Evolutionary conservation across 2,113 vertebrate species (phyloP), one percentile per base, ranked within the genome.

Genomic region (Cichladusa arquata): DNA sequence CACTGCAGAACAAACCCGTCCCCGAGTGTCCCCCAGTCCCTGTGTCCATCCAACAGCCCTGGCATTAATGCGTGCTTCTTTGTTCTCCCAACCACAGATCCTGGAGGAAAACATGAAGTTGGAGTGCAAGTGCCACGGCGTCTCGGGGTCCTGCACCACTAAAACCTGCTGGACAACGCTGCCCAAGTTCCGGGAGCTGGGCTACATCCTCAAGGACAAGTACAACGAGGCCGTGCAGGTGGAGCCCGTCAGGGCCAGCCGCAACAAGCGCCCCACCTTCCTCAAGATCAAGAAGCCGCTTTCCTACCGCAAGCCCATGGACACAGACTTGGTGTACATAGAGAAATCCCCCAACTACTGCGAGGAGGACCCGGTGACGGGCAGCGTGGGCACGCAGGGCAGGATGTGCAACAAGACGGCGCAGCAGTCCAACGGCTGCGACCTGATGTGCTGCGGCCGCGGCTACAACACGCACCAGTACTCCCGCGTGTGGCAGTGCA

Each of bases 391-490:
- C 4, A 99, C 99, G 0, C 99, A 99, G 93, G 99, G 99, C 33
- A 97, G 99, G 26, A 98, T 99, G 96, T 99, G 99, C 96, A 99
- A 99, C 98, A 99, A 99, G 98, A 99, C 99, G 1, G 98, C 98
- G n/a, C 99, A 98, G 65, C 99, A 99, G 96, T 98, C 98, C 92
- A 99, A 98, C 0, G 98, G 99, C 96, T 99, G 99, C 2, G 99
- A 99, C 93, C 96, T 99, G 88, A 99, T 99, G 99, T 99, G 99
- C 98, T 99, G 99, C 1, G 99, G 99, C 5, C 98, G 99, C 0
- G 99, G 99, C 57, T 99, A 99, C 98, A 99, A 99, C 96, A 99
- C 99, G 0, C 99, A 99, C 97, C 99, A 99, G 97, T 99, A 99
- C 88, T 99, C 99, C 1, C 97, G 99, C 1, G 99, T 99, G 51